phyloP scores from a whole-genome alignment of 2,113 vertebrate genomes.

The Rissa tridactyla region DNA sequence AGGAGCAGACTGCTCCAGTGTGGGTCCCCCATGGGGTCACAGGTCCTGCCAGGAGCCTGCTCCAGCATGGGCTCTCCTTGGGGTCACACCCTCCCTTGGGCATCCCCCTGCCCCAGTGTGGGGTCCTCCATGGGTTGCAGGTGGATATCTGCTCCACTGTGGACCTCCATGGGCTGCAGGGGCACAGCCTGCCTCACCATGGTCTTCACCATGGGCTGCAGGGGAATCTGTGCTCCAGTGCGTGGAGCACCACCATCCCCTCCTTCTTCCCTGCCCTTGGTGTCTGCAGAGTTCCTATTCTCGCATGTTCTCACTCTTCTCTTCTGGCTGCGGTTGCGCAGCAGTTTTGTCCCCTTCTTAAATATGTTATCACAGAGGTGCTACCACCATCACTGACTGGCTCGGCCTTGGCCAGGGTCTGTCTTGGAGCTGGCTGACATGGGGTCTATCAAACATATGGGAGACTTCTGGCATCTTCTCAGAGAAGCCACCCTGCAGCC shows the following conservation, averaged over 20 bases:
- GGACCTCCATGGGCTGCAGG: no score
- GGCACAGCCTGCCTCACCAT: no score
- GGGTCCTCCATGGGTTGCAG: no score
- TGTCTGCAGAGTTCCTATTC: background rate
- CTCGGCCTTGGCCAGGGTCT: background rate
- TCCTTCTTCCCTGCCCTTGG: background rate
- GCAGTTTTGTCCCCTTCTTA: background rate
- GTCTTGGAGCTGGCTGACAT: background rate
- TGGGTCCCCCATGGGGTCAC: background rate
- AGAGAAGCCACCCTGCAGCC: background rate
- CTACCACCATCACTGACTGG: background rate
- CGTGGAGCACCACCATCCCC: no score
- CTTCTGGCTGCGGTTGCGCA: background rate
- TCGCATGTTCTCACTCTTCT: background rate
- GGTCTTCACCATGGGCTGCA: background rate
- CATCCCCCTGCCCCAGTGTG: no score
- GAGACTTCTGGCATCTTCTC: background rate
- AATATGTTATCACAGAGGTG: background rate
- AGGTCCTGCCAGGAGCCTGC: background rate
- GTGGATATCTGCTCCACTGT: no score
- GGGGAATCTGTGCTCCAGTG: no score
- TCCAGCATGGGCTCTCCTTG: background rate
- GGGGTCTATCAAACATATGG: background rate
- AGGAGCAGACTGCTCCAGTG: background rate
- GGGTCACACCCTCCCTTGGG: no score